Evolutionary conservation across 1,140 invertebrate species (phyloP).

Genomic region (Bombyx mori): DNA sequence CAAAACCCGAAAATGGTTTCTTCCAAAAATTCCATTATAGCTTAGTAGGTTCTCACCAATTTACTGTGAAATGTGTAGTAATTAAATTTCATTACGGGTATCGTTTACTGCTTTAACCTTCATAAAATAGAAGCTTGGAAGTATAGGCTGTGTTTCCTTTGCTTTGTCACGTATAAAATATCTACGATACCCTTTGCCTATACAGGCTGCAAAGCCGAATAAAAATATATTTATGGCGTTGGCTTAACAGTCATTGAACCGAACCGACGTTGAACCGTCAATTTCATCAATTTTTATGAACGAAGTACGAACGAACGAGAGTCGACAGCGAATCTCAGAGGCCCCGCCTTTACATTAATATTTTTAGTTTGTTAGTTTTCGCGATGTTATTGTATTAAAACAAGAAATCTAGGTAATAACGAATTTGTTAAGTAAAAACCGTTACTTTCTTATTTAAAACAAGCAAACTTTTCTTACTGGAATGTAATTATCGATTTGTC

Average conservation of each 20-base stretch:
- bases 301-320: slow-evolving; percentile 38
- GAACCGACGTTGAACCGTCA: slow-evolving; percentile 32
- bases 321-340: slow-evolving; percentile 41
- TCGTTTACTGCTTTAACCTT: too few relatives aligned
- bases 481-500: slow-evolving; percentile 55
- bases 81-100: too few relatives aligned
- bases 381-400: slow-evolving; percentile 60
- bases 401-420: slow-evolving; percentile 41
- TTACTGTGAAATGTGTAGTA: too few relatives aligned
- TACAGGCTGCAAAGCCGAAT: not conserved
- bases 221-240: not conserved
- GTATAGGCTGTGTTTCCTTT: too few relatives aligned
- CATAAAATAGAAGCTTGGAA: too few relatives aligned
- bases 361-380: slow-evolving; percentile 46
- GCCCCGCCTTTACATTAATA: slow-evolving; percentile 63
- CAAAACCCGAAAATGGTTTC: too few relatives aligned
- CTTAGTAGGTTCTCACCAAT: too few relatives aligned
- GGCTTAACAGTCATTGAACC: too few relatives aligned
- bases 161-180: too few relatives aligned
- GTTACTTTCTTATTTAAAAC: too few relatives aligned
- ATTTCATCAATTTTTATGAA: slow-evolving; percentile 4
- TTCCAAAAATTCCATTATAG: too few relatives aligned
- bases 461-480: slow-evolving; percentile 8
- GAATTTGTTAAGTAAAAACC: not conserved
- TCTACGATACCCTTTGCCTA: too few relatives aligned